phyloP scores from a whole-genome alignment of 2,888 invertebrate genomes.

The Thymelicus sylvestris region DNA sequence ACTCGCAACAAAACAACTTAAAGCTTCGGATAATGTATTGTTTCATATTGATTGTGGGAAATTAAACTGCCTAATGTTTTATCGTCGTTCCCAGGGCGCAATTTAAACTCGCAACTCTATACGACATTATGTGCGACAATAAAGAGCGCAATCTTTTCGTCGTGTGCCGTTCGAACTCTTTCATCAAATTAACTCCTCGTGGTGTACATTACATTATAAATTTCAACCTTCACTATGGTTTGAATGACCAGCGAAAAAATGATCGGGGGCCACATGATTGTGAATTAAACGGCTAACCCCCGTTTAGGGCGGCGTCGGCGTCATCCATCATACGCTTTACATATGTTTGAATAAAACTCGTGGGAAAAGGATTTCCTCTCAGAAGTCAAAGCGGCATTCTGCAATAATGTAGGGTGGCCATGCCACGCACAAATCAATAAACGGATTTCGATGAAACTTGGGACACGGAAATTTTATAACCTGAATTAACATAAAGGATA shows the following conservation, averaged over 20 bases:
- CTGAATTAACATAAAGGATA: too few species aligned
- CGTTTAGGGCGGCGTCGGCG: conserved; percentile 67
- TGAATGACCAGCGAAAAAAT: conserved; percentile 80
- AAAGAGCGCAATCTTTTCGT: conserved; percentile 76
- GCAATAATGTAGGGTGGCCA: conserved; percentile 65
- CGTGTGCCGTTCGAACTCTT: conserved; percentile 78
- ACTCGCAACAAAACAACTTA: conserved; percentile 47
- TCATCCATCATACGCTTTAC: conserved; percentile 86
- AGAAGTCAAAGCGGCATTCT: conserved; percentile 77
- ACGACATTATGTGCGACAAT: conserved; percentile 53
- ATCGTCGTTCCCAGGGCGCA: conserved; percentile 41
- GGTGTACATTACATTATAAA: conserved; percentile 80
- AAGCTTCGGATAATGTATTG: conserved; percentile 24
- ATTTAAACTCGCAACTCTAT: conserved; percentile 38
- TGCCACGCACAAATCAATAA: neutral
- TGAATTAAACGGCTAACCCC: conserved; percentile 80
- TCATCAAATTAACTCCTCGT: conserved; percentile 56
- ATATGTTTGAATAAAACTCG: conserved; percentile 86
- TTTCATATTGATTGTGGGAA: conserved; percentile 34
- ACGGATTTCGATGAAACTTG: too few species aligned
- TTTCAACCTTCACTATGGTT: conserved; percentile 58
- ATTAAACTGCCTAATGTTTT: conserved; percentile 39
- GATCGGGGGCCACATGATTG: conserved; percentile 74
- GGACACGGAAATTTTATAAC: too few species aligned
- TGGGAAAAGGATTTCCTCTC: conserved; percentile 85